Base-by-base conservation (phyloP, 2,888 invertebrate species). In the Eupithecia pulchellata region DNA sequence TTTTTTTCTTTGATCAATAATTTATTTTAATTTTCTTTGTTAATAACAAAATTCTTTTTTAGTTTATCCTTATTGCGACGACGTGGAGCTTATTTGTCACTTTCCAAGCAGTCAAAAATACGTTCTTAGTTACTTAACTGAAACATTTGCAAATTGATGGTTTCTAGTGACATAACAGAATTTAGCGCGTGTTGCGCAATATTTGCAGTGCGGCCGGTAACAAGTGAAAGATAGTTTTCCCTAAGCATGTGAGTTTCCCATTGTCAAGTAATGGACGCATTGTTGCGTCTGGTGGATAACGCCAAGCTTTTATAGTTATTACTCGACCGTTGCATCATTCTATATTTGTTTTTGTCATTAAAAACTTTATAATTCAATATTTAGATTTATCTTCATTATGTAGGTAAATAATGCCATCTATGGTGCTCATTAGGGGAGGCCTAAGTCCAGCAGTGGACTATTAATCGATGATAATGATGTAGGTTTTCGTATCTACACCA, bases 181-280 rank as follows among this genome's bases (percentile, higher is more conserved):
- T 67, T 73, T 70, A 69, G 69, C 72, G 71, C 68, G 69, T 64
- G 66, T 69, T 66, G 64, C 58, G 71, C 75, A 81, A 82, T 81
- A 77, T 82, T 84, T 82, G 81, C 81, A 79, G 77, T 78, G 75
- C 68, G 65, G 30, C 68, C 77, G 80, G 77, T 77, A 85, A 85
- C 77, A 79, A 83, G 81, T 76, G 81, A 84, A 83, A 83, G 78
- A 84, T 72, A 75, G 75, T 78, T 79, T 81, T 79, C 77, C 75
- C 70, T 75, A 39, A 68, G 76, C 78, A 78, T 82, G 84, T 71
- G 84, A 85, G 80, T 73, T 83, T 84, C 77, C 75, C 80, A 78
- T 77, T 76, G 73, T 72, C 77, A 64, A 55, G 69, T 75, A 78
- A 79, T 76, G 69, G 75, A 64, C 66, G 68, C 66, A 77, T 75